phyloP scores from a whole-genome alignment of 1,140 invertebrate species.

The Colletes gigas region DNA sequence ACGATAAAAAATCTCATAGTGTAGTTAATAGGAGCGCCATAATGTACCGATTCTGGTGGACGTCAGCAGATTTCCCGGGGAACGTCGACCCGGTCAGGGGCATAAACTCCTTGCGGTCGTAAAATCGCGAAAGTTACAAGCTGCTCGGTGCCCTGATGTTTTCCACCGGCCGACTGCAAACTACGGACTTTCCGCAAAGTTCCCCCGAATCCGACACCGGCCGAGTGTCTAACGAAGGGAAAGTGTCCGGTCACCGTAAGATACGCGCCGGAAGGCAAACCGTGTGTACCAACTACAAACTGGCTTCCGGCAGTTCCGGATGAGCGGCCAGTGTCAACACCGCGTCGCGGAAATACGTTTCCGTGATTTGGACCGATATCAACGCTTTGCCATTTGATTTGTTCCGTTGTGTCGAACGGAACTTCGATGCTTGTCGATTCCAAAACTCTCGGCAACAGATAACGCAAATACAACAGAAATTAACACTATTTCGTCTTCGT shows the following conservation, averaged over 20 bases:
- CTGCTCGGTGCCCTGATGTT: not conserved
- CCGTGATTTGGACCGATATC: conserved; percentile 20
- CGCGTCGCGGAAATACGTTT: conserved; percentile 21
- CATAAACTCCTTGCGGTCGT: conserved; percentile 37
- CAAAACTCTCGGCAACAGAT: not conserved
- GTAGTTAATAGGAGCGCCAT: too few species aligned
- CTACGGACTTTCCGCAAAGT: conserved; percentile 10
- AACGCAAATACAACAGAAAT: too few species aligned
- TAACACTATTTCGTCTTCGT: too few species aligned
- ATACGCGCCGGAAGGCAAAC: conserved; percentile 44
- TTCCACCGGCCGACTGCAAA: conserved; percentile 18
- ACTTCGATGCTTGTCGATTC: not conserved
- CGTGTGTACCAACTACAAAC: conserved; percentile 49
- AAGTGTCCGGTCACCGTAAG: conserved; percentile 42
- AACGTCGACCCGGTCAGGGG: conserved; percentile 31
- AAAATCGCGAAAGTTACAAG: conserved; percentile 52
- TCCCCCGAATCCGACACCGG: conserved; percentile 19
- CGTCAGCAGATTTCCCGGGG: conserved; percentile 21
- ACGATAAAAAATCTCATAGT: not conserved
- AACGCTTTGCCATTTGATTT: conserved; percentile 31
- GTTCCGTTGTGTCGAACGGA: not conserved
- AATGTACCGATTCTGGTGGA: not conserved
- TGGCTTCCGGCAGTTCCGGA: conserved; percentile 52
- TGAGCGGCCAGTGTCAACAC: conserved; percentile 42
- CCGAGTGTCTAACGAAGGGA: conserved; percentile 44